These are phyloP conservation scores for Cassiopea xamachana DNA, from an alignment of 30 jellyfish, hydroid and myxozoan species.

Conservation along the genomic window DNA sequence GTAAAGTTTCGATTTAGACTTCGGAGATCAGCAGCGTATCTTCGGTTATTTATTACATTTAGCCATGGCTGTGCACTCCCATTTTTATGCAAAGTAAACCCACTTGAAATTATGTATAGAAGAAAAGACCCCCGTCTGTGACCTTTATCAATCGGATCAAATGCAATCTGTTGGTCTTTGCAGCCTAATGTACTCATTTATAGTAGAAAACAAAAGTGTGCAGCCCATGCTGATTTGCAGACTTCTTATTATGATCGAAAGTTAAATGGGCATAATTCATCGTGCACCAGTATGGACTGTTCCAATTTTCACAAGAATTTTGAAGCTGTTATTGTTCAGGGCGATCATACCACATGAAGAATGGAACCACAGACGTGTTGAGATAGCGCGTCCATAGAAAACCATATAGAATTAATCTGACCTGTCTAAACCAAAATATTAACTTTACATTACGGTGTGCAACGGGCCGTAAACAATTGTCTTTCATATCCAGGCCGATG, in stretches of 20 bases:
- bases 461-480: slow-evolving; percentile 25
- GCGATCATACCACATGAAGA: slow-evolving; percentile 10
- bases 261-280: slow-evolving; percentile 19
- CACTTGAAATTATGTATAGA: neutral
- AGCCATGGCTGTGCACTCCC: neutral
- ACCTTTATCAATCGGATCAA: slow-evolving; percentile 30
- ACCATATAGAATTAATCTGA: slow-evolving; percentile 47
- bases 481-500: neutral
- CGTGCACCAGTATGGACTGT: slow-evolving; percentile 17
- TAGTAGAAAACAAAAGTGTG: slow-evolving; percentile 27
- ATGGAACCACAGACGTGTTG: slow-evolving; percentile 54
- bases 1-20: neutral
- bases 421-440: slow-evolving; percentile 62
- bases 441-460: slow-evolving; percentile 49
- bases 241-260: slow-evolving; percentile 6
- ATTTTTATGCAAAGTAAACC: neutral
- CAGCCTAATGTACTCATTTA: slow-evolving; percentile 18
- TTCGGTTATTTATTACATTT: neutral
- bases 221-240: slow-evolving; percentile 23
- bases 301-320: slow-evolving; percentile 16
- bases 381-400: slow-evolving; percentile 47
- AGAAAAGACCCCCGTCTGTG: slow-evolving; percentile 39
- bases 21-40: neutral
- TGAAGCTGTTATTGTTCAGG: slow-evolving; percentile 45
- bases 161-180: slow-evolving; percentile 22